A percentile compares a stretch with the other conserved stretches of the same genome.
These are phyloP conservation scores for Torymus texanus DNA, from an alignment of 2,888 invertebrate species.

Conservation along the genomic window DNA sequence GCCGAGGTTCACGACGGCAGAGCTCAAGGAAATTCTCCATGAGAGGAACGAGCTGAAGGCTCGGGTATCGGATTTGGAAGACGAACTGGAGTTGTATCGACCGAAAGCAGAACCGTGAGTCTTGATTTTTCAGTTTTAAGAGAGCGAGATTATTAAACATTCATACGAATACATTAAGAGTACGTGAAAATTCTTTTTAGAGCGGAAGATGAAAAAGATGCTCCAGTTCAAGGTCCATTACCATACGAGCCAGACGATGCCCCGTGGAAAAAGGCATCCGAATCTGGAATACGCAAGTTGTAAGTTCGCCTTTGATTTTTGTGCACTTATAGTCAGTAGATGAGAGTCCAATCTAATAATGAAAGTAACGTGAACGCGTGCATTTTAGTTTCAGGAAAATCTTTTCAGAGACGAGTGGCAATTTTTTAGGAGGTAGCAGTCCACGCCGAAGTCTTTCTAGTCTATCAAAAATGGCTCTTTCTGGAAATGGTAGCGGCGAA, in stretches of 20 bases:
- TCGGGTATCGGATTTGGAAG: constrained; percentile 94
- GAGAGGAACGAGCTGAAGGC: constrained; percentile 96
- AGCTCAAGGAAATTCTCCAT: constrained; percentile 89
- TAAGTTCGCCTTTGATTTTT: constrained; percentile 76
- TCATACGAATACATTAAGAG: too few relatives aligned
- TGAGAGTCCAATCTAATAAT: constrained; percentile 12
- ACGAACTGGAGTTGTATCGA: constrained; percentile 88
- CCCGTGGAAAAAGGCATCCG: constrained; percentile 89
- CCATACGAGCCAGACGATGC: constrained; percentile 98
- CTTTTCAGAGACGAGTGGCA: constrained; percentile 86
- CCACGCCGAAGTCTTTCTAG: constrained; percentile 88
- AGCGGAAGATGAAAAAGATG: constrained; percentile 81
- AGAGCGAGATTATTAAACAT: too few relatives aligned
- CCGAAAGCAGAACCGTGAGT: constrained; percentile 77
- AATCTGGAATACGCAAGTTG: constrained; percentile 94
- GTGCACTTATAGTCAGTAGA: background rate
- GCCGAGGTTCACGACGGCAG: constrained; percentile 89
- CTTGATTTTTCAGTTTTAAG: too few relatives aligned
- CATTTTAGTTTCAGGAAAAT: constrained; percentile 89
- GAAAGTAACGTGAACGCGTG: background rate
- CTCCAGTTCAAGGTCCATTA: constrained; percentile 96
- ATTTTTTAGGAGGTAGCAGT: constrained; percentile 82
- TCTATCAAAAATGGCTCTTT: constrained; percentile 85
- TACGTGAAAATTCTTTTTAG: constrained; percentile 55
- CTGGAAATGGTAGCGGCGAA: constrained; percentile 67